Evolutionary conservation across 1,140 invertebrate genomes (phyloP).

Genomic region (Drosophila bocqueti): DNA sequence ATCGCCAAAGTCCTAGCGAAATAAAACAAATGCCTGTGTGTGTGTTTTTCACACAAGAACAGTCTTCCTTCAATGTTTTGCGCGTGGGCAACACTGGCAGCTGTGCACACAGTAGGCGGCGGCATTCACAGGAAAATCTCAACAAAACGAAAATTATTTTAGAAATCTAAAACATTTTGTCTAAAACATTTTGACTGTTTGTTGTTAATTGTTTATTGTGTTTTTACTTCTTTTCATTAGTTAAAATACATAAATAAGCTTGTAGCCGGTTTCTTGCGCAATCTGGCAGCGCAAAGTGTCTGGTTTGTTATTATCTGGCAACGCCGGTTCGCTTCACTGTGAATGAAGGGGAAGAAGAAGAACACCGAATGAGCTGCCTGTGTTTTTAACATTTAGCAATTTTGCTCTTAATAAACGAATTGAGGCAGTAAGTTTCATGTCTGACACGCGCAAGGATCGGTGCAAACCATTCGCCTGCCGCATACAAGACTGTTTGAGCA

Average conservation of each 20-base stretch:
- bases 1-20: constrained; percentile 36
- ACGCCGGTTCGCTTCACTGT: not conserved
- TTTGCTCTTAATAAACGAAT: not conserved
- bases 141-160: not conserved
- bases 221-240: constrained; percentile 8
- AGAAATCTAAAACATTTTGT: not conserved
- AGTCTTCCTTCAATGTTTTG: no score
- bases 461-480: constrained; percentile 91
- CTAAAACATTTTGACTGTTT: not conserved
- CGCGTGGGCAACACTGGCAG: no score
- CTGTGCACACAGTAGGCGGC: no score
- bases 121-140: no score
- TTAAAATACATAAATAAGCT: not conserved
- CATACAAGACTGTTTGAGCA: constrained; percentile 91
- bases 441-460: constrained; percentile 87
- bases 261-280: not conserved
- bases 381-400: constrained; percentile 18
- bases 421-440: constrained; percentile 48
- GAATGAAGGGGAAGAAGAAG: constrained; percentile 6
- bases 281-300: constrained; percentile 13
- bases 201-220: constrained; percentile 6
- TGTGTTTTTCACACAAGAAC: constrained; percentile 76
- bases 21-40: constrained; percentile 51
- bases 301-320: constrained; percentile 16
- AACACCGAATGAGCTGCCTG: not conserved